A percentile compares a stretch with the other conserved stretches of the same genome.
Conservation (phyloP, 2,113 vertebrate genomes). For the Struthio camelus region DNA sequence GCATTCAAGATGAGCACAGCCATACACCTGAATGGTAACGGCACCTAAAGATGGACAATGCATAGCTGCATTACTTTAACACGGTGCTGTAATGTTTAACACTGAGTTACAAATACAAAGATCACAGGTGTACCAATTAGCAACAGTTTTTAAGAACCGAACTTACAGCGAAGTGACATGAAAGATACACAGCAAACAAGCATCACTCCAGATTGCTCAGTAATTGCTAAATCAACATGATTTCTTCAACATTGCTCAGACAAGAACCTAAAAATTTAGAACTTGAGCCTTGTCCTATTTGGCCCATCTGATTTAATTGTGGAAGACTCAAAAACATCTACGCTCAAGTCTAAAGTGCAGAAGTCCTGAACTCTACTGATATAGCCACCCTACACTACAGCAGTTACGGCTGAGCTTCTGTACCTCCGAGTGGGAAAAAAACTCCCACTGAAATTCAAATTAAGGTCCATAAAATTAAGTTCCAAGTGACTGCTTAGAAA, state of each 20-base stretch:
- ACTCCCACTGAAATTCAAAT: neutral
- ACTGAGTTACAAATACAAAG: neutral
- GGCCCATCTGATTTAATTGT: neutral
- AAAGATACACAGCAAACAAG: neutral
- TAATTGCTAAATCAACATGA: fast-evolving
- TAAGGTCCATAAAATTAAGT: neutral
- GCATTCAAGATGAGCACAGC: neutral
- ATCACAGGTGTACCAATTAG: neutral
- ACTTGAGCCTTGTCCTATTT: neutral
- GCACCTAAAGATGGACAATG: fast-evolving
- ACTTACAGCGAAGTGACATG: neutral
- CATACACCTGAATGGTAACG: fast-evolving
- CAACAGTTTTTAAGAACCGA: neutral
- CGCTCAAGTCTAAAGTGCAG: neutral
- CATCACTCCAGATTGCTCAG: neutral
- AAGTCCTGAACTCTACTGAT: neutral
- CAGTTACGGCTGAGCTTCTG: neutral
- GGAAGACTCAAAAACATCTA: neutral
- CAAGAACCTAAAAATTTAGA: neutral
- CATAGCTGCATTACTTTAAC: fast-evolving
- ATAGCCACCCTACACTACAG: neutral
- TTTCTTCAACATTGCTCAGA: neutral
- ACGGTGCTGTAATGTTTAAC: fast-evolving
- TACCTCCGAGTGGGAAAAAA: neutral
- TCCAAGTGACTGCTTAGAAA: neutral